These are phyloP conservation scores for Hyperoodon ampullatus DNA, from an alignment of 2,113 vertebrate species.

Conservation along the genomic window DNA sequence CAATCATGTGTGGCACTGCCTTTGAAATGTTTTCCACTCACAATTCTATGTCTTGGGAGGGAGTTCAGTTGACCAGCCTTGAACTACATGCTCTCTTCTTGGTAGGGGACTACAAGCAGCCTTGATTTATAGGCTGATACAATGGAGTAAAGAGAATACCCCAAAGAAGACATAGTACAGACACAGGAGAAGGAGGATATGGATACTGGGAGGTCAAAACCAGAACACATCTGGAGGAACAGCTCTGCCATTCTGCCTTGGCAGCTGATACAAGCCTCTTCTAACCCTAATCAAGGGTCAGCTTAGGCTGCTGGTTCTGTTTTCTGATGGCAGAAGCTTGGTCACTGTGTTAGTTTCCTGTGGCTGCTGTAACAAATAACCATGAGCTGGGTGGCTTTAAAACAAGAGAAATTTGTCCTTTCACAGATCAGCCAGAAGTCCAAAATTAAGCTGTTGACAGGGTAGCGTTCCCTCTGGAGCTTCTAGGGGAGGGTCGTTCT, in stretches of 20 bases:
- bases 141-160: neutral
- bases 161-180: neutral
- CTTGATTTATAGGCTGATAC: neutral
- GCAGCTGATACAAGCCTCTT: too few relatives aligned
- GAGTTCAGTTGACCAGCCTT: neutral
- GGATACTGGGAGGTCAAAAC: neutral
- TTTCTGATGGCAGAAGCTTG: neutral
- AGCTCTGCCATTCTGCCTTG: neutral
- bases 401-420: neutral
- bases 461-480: accelerated
- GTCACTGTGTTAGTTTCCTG: neutral
- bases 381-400: neutral
- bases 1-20: too few relatives aligned
- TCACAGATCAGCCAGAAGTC: neutral
- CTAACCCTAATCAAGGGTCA: neutral
- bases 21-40: neutral
- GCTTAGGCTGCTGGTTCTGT: too few relatives aligned
- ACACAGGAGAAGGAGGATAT: neutral
- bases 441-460: neutral
- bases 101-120: neutral
- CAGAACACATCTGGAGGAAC: accelerated
- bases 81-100: neutral
- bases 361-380: neutral
- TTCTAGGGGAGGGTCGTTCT: accelerated
- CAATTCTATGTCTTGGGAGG: neutral